Evolutionary conservation across 2,888 invertebrate species (phyloP).

Genomic region (Thymelicus lineola): DNA sequence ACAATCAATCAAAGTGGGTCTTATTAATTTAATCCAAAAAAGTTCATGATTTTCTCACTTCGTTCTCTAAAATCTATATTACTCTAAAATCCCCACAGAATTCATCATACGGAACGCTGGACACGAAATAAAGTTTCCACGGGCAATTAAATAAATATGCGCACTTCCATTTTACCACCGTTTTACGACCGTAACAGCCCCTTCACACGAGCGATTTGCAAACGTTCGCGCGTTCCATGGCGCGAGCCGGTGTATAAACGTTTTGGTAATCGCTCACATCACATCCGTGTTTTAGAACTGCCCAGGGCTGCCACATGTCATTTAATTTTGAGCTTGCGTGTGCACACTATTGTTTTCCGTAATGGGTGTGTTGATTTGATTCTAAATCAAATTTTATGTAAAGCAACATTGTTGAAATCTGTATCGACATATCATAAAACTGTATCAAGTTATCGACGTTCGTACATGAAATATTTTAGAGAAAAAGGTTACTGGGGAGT

Average conservation of each 20-base stretch:
- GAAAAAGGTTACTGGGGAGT: too few species aligned
- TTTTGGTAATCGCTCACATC: constrained; percentile 20
- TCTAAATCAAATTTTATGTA: too few species aligned
- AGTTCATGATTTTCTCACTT: too few species aligned
- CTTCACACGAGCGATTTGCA: constrained; percentile 25
- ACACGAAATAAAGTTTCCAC: constrained; percentile 46
- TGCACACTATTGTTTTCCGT: neutral
- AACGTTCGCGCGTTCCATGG: constrained; percentile 18
- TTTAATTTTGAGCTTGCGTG: neutral
- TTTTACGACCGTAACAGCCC: constrained; percentile 38
- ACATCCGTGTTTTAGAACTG: neutral
- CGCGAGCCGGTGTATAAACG: neutral
- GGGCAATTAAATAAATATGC: constrained; percentile 57
- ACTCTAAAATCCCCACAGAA: neutral
- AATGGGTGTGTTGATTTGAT: too few species aligned
- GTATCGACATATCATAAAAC: too few species aligned
- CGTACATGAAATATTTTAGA: too few species aligned
- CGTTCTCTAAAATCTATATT: neutral
- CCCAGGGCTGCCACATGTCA: neutral
- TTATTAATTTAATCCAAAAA: too few species aligned
- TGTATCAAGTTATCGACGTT: too few species aligned
- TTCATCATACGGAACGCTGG: constrained; percentile 17
- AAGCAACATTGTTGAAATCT: too few species aligned
- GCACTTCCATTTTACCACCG: constrained; percentile 49
- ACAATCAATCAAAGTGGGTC: too few species aligned